These are phyloP conservation scores for Dendrophyllia cribrosa DNA, from an alignment of 64 coral and sea anemone species.

Conservation along the genomic window DNA sequence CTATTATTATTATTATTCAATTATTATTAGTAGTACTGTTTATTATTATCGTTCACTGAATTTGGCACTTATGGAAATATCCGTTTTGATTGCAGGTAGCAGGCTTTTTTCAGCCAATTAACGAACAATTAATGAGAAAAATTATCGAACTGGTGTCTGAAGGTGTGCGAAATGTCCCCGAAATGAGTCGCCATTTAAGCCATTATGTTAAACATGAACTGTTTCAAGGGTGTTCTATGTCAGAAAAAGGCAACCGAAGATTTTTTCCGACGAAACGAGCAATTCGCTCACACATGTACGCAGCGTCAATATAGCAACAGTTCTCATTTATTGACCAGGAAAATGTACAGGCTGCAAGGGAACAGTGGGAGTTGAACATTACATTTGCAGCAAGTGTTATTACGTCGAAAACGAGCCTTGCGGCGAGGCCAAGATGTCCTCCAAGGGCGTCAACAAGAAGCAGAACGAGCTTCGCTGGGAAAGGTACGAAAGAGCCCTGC, in stretches of 20 bases:
- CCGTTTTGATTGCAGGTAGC: conserved; percentile 27
- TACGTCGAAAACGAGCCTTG: too few species aligned
- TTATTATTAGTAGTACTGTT: too few species aligned
- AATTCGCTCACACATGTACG: conserved; percentile 11
- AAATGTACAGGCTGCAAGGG: neutral
- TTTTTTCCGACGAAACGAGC: conserved; percentile 5
- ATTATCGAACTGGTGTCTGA: neutral
- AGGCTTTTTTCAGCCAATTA: conserved; percentile 6
- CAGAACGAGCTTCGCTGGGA: too few species aligned
- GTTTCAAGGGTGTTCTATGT: too few species aligned
- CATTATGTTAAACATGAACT: conserved; percentile 26
- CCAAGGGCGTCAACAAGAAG: too few species aligned
- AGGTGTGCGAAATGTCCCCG: conserved; percentile 9
- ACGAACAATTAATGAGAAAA: neutral
- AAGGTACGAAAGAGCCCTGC: too few species aligned
- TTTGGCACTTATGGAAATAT: too few species aligned
- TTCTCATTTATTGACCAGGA: conserved; percentile 23
- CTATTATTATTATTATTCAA: too few species aligned
- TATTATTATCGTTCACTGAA: too few species aligned
- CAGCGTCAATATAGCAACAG: conserved; percentile 16
- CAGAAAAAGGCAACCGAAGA: conserved; percentile 19
- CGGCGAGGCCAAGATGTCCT: too few species aligned
- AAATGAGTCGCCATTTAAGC: conserved; percentile 22
- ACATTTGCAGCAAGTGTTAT: too few species aligned
- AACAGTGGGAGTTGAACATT: conserved; percentile 3